These are phyloP conservation scores for Channallabes apus DNA, from an alignment of 2,797 vertebrate genomes.

Conservation along the genomic window DNA sequence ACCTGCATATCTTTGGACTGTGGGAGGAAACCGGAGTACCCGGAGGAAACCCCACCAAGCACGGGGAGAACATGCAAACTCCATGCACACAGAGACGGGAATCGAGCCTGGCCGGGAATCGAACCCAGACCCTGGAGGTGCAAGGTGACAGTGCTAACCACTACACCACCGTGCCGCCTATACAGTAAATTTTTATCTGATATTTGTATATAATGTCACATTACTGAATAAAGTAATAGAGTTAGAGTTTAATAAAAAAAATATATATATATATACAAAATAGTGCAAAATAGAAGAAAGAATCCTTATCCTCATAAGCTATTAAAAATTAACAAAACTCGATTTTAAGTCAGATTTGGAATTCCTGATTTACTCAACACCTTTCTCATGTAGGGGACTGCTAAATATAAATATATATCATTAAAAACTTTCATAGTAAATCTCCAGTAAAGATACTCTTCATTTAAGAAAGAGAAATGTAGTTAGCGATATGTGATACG, in stretches of 20 bases:
- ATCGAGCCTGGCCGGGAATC: too few relatives aligned
- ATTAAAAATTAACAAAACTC: not conserved
- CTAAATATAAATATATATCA: too few relatives aligned
- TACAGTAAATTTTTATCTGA: not conserved
- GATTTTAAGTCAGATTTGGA: not conserved
- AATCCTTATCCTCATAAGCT: not conserved
- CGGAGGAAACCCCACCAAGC: too few relatives aligned
- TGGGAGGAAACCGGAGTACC: too few relatives aligned
- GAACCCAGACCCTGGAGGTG: too few relatives aligned
- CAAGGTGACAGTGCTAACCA: too few relatives aligned
- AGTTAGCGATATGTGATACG: conserved; percentile 63
- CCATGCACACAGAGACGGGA: too few relatives aligned
- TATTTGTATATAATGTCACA: not conserved
- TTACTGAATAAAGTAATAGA: not conserved
- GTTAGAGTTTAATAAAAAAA: not conserved
- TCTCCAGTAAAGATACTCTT: conserved; percentile 41
- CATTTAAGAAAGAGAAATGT: conserved; percentile 34
- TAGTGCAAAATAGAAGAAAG: not conserved
- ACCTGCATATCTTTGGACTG: too few relatives aligned
- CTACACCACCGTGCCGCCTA: too few relatives aligned
- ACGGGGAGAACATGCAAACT: too few relatives aligned
- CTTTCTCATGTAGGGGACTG: not conserved
- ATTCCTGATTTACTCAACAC: not conserved
- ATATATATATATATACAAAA: not conserved
- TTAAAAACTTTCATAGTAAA: conserved; percentile 1